phyloP scores from a whole-genome alignment of 2,113 vertebrate genomes.

The Stegastes partitus region DNA sequence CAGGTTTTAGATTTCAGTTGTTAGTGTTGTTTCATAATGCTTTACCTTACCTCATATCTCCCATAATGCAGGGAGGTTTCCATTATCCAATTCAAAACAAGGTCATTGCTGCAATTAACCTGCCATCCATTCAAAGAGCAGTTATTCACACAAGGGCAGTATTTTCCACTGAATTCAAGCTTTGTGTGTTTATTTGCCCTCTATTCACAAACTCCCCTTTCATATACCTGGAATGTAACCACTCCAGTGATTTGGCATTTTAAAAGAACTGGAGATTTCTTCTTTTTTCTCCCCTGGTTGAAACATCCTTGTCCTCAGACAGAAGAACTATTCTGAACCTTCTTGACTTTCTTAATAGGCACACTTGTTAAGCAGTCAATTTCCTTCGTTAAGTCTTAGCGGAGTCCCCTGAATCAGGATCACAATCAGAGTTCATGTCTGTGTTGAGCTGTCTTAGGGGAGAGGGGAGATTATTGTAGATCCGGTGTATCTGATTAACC shows the following conservation, averaged over 20 bases:
- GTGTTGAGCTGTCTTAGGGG: slow-evolving; percentile 23
- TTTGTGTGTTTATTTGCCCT: slow-evolving; percentile 3
- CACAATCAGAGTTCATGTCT: slow-evolving; percentile 28
- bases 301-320: slow-evolving; percentile 4
- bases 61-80: not conserved
- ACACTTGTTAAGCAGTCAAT: slow-evolving; percentile 29
- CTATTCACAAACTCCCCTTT: slow-evolving; percentile 1
- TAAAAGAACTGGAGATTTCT: not conserved
- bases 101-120: slow-evolving; percentile 51
- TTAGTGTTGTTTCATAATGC: slow-evolving; percentile 19
- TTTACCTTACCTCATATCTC: too few species aligned
- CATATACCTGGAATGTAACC: slow-evolving; percentile 15
- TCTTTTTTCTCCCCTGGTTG: not conserved
- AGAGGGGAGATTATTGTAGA: slow-evolving; percentile 26
- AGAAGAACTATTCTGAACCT: slow-evolving; percentile 22
- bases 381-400: slow-evolving; percentile 17
- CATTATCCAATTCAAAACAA: slow-evolving; percentile 30
- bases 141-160: slow-evolving; percentile 22
- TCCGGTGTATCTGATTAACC: slow-evolving; percentile 29
- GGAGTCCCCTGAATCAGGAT: slow-evolving; percentile 22
- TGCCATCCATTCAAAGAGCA: slow-evolving; percentile 41
- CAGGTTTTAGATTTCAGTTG: slow-evolving; percentile 15
- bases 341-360: slow-evolving; percentile 32
- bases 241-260: not conserved
- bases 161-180: slow-evolving; percentile 3